Base-by-base conservation (phyloP, 2,888 invertebrate species). In the Pristionchus japonicus region DNA sequence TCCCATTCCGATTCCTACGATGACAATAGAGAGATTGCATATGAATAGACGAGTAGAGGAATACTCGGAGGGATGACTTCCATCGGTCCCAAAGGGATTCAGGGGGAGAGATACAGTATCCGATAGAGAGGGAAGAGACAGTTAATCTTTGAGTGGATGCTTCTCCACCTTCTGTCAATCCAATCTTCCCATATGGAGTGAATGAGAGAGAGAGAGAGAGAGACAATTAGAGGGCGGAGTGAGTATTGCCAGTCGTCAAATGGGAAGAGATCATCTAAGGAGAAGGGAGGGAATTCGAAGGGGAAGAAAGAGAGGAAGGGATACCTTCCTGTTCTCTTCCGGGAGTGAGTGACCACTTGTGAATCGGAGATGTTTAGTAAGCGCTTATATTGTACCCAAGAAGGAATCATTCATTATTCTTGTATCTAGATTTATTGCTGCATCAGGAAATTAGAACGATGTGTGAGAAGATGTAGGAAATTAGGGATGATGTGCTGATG, bases 11-110 rank as follows among this genome's bases (percentile, higher is more conserved):
- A 49, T 27, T 83, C 27, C 82, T 52, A 31, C 82, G 82, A 23
- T 15, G 52, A 83, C 82, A 83, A 83, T 83, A 37, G 52, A 77
- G 77, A 77, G 77, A 77, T 77, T 77, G 77, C 9, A 77, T 77
- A 77, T 77, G 77, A 77, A 77, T 77, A 34, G 77, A 77, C 43
- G 77, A 77, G 27, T 40, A 27, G 43, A 77, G 23, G 43, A 43
- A 77, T 43, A 20, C n/a, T 64, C 52, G 27, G 37, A 70, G n/a
- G n/a, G 70, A 17, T 15, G 67, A 67, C 57, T 57, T 57, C 57
- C 70, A 20, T n/a, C n/a, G 70, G 43, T 77, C 77, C 77, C 11
- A 4, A 27, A 47, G 77, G 77, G 77, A 77, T 43, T 77, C n/a
- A 43, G n/a, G 17, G 43, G 77, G 67, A 6, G 34, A 34, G 74